These are phyloP conservation scores for Drosophila pachea DNA, from an alignment of 1,140 invertebrate genomes.

Conservation along the genomic window DNA sequence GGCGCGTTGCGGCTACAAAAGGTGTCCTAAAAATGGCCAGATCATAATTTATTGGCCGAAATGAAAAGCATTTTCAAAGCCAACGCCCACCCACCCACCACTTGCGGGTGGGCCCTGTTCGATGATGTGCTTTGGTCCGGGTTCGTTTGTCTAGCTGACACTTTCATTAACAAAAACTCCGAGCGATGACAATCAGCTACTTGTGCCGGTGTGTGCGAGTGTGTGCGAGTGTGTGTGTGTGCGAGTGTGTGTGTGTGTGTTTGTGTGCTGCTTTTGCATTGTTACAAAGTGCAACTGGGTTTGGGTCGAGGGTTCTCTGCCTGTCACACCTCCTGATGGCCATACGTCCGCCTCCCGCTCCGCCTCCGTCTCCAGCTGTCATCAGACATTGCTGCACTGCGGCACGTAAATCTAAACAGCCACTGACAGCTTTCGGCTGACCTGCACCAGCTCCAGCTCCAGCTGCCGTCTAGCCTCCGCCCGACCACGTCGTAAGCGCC, in stretches of 20 bases:
- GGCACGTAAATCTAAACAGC: slow-evolving; percentile 76
- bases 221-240: slow-evolving; percentile 13
- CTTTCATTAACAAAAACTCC: slow-evolving; percentile 77
- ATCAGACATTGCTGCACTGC: slow-evolving; percentile 69
- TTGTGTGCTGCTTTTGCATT: slow-evolving; percentile 65
- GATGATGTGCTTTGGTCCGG: slow-evolving; percentile 22
- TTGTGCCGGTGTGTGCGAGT: slow-evolving; percentile 12
- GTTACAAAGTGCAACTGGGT: slow-evolving; percentile 63
- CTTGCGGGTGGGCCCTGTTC: background rate
- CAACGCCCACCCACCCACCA: slow-evolving; percentile 5
- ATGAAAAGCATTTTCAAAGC: slow-evolving; percentile 44
- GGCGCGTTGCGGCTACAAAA: slow-evolving; percentile 10
- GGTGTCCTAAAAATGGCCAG: slow-evolving; percentile 59
- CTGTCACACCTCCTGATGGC: slow-evolving; percentile 53
- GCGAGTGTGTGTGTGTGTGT: slow-evolving; percentile 8
- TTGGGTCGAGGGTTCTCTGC: background rate
- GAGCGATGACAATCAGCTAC: slow-evolving; percentile 64
- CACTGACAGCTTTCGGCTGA: slow-evolving; percentile 70
- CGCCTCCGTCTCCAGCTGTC: slow-evolving; percentile 4
- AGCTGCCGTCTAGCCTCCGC: background rate
- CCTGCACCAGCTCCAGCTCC: slow-evolving; percentile 16
- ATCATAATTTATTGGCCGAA: slow-evolving; percentile 73
- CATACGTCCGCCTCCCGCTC: slow-evolving; percentile 39
- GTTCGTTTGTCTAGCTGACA: slow-evolving; percentile 73
- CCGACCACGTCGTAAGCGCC: slow-evolving; percentile 33